phyloP scores from a whole-genome alignment of 2,888 invertebrate species.

The Andrena trimmerana region DNA sequence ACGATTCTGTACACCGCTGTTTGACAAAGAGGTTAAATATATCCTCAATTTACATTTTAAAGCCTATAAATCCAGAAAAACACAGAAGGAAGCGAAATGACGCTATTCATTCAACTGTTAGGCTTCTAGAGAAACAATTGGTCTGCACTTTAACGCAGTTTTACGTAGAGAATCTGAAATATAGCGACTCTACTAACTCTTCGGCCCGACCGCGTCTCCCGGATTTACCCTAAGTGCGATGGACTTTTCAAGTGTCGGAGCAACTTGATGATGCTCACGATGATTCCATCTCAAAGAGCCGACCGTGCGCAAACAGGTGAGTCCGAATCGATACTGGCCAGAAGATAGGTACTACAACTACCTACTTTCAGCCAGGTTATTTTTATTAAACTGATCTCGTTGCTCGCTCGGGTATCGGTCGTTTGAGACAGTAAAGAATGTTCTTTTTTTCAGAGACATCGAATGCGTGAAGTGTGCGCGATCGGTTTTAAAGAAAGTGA shows the following conservation, averaged over 20 bases:
- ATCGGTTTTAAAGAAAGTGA: background rate
- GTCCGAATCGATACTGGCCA: background rate
- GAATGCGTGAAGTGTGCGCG: conserved; percentile 1
- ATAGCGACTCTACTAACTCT: too few relatives aligned
- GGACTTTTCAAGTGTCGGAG: background rate
- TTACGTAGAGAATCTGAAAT: too few relatives aligned
- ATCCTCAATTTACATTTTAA: too few relatives aligned
- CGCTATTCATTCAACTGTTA: too few relatives aligned
- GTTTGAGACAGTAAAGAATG: background rate
- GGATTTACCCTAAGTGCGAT: background rate
- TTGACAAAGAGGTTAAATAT: too few relatives aligned
- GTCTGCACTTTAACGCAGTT: too few relatives aligned
- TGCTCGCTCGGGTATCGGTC: background rate
- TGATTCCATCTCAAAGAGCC: background rate
- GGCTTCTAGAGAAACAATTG: too few relatives aligned
- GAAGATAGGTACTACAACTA: background rate
- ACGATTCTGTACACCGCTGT: too few relatives aligned
- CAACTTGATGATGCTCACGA: background rate
- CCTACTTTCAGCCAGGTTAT: conserved; percentile 6
- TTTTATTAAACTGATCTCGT: background rate
- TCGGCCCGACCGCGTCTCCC: too few relatives aligned
- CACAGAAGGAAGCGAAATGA: too few relatives aligned
- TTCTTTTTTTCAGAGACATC: background rate
- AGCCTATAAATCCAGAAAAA: too few relatives aligned
- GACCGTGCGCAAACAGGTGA: background rate